phyloP scores from a whole-genome alignment of 2,888 invertebrate species.

The Strigamia crassipes region DNA sequence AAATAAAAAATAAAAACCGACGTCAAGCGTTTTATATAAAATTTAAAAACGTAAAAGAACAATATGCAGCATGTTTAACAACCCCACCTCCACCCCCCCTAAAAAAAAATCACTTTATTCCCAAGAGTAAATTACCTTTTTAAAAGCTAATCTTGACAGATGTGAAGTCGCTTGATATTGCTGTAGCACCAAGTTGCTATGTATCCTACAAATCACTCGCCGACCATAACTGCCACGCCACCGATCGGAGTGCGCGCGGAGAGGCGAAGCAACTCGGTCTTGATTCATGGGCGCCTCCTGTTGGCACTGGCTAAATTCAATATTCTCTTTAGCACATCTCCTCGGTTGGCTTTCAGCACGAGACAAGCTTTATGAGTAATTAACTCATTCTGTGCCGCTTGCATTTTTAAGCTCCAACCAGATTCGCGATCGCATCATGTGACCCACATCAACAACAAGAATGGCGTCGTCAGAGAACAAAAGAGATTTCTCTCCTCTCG shows the following conservation, averaged over 20 bases:
- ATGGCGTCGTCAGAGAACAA: background rate
- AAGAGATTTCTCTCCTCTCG: background rate
- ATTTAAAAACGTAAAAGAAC: no score
- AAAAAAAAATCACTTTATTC: no score
- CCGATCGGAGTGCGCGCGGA: background rate
- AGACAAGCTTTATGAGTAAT: slow-evolving; percentile 38
- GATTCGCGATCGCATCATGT: background rate
- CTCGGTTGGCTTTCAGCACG: slow-evolving; percentile 19
- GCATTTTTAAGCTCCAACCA: background rate
- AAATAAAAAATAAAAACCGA: no score
- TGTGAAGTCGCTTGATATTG: background rate
- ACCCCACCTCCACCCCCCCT: no score
- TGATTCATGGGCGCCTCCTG: slow-evolving; percentile 24
- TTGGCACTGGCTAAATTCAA: slow-evolving; percentile 39
- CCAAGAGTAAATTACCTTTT: background rate
- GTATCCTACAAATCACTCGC: slow-evolving; percentile 27
- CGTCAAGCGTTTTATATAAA: no score
- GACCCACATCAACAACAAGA: background rate
- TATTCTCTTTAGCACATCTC: slow-evolving; percentile 15
- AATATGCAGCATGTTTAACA: no score
- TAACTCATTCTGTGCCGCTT: background rate
- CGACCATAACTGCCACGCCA: slow-evolving; percentile 11
- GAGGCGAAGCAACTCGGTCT: background rate
- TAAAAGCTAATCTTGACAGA: background rate
- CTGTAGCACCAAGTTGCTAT: background rate